Evolutionary conservation across 2,888 invertebrate species (phyloP), one percentile per base, ranked within the genome.

Genomic region (Spilarctia lutea): DNA sequence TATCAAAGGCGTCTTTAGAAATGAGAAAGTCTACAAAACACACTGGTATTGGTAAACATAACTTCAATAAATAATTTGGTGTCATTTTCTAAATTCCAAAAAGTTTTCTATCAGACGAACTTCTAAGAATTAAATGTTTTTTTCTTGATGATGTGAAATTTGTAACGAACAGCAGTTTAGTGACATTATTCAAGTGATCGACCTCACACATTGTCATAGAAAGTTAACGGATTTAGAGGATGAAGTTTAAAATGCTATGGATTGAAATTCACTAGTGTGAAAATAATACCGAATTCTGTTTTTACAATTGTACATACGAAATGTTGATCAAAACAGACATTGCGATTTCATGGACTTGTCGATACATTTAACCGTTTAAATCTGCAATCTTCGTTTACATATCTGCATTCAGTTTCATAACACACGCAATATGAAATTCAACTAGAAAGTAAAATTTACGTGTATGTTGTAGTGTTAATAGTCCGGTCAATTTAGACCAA

Each of bases 391-490:
- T 13, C 48, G 48, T 48, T 48, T 48, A 48, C 48, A 48, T 4
- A 84, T 75, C 68, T 65, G 65, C 72, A 80, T 69, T 52, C 8
- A 79, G 69, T 81, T 81, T 83, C 83, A 73, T 67, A 83, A 83
- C 69, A 60, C 52, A 75, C 75, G 77, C 73, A 82, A 81, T 72
- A 70, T 65, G 74, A 75, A 75, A 83, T 68, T 68, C 45, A 78
- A 71, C 75, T 68, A 81, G 75, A 77, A 84, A 84, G 42, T 68
- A 35, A 20, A 56, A 69, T 72, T 42, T 68, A 48, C 30, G 45
- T 8, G 45, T n/a, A 52, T 56, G 6, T 30, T 56, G 6, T 30
- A 48, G 68, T 65, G 30, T 42, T 63, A 65, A 30, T n/a, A n/a
- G n/a, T n/a, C n/a, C n/a, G n/a, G n/a, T n/a, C n/a, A n/a, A n/a